phyloP scores from a whole-genome alignment of 2,888 invertebrate genomes.

The Macrostomum cliftonense region DNA sequence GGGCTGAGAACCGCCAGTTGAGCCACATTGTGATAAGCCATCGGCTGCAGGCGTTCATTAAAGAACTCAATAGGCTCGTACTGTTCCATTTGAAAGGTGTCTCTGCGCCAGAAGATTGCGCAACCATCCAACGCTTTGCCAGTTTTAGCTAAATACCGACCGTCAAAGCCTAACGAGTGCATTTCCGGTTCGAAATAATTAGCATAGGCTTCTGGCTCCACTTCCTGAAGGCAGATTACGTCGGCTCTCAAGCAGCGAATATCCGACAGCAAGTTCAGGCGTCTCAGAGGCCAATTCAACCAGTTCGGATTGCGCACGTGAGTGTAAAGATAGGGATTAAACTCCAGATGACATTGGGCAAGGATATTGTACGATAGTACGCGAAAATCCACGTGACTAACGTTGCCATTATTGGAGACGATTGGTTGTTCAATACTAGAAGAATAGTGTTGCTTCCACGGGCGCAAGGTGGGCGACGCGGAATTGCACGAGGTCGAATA shows the following conservation, averaged over 20 bases:
- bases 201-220: background rate
- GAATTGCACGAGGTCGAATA: no score
- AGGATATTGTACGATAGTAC: conserved; percentile 70
- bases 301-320: conserved; percentile 42
- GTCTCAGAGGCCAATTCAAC: conserved; percentile 54
- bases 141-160: conserved; percentile 13
- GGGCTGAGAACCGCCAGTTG: conserved; percentile 52
- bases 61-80: conserved; percentile 36
- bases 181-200: conserved; percentile 47
- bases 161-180: conserved; percentile 32
- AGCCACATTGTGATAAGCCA: conserved; percentile 55
- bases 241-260: conserved; percentile 45
- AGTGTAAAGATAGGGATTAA: conserved; percentile 54
- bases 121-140: conserved; percentile 60
- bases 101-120: conserved; percentile 59
- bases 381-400: conserved; percentile 41
- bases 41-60: conserved; percentile 1
- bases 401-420: no score
- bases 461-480: no score
- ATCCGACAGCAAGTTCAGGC: conserved; percentile 44
- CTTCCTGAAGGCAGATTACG: conserved; percentile 37
- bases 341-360: conserved; percentile 58
- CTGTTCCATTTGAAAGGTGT: conserved; percentile 50
- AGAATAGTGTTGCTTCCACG: no score
- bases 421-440: no score